Conservation (phyloP, 1,140 invertebrate species). For the Formica selysi region DNA sequence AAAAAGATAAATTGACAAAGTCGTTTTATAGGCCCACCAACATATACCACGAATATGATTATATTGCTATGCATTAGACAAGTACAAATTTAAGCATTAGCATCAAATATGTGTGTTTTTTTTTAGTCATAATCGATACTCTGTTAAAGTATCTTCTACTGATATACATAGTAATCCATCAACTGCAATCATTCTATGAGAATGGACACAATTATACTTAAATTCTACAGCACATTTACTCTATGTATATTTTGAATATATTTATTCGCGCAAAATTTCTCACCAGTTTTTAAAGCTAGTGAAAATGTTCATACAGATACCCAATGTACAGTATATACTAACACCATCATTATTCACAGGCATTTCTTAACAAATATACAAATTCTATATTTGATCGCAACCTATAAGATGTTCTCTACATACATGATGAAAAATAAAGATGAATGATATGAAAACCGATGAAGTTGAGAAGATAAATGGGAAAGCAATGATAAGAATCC, state of each 20-base stretch:
- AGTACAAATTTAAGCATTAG: conserved; percentile 50
- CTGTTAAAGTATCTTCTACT: conserved; percentile 12
- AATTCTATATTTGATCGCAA: conserved; percentile 28
- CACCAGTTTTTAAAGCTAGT: conserved; percentile 10
- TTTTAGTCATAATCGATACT: conserved; percentile 21
- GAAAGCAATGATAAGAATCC: conserved; percentile 64
- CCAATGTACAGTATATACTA: conserved; percentile 16
- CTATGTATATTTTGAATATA: not conserved
- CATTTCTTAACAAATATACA: conserved; percentile 22
- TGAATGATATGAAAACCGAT: conserved; percentile 37
- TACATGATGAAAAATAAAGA: conserved; percentile 38
- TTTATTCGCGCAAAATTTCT: not conserved
- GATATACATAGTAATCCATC: conserved; percentile 13
- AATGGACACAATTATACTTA: conserved; percentile 79
- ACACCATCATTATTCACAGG: not conserved
- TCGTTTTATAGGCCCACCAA: conserved; percentile 77
- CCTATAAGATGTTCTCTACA: not conserved
- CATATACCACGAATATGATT: conserved; percentile 71
- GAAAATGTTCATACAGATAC: not conserved
- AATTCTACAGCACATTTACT: conserved; percentile 34
- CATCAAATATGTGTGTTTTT: conserved; percentile 26
- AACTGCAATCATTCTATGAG: conserved; percentile 18
- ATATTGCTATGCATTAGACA: conserved; percentile 20
- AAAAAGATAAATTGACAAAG: conserved; percentile 39
- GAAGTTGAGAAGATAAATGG: conserved; percentile 51